Base-by-base conservation (phyloP, 1,140 invertebrate genomes). In the Pararge aegeria region DNA sequence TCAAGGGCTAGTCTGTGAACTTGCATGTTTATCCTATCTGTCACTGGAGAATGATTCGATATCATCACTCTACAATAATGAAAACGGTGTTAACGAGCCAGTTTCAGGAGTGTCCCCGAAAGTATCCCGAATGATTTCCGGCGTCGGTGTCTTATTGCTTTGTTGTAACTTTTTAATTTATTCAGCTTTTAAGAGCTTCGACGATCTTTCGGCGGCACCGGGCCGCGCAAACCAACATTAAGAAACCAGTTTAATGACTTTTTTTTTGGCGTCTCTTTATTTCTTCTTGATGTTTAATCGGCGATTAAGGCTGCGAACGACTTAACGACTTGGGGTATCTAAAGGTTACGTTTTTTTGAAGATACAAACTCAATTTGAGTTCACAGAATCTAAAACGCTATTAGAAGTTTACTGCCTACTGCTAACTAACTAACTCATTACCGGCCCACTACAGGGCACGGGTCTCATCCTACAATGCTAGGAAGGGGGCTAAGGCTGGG, bases 131-230 rank as follows among this genome's bases (percentile, higher is more conserved):
- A 40, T 40, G 37, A 40, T 40, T 40, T 40, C 37, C 37, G 37
- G 37, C 16, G 37, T 15, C 13, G 37, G 37, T 40, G 37, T 40
- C 38, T 5, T 2, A 42, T 42, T 5, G 13, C 38, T 42, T 42
- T 42, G 38, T 42, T 42, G 38, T 34, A 42, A 42, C 38, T 42
- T 42, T 42, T 42, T 42, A 42, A 42, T 42, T 42, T 42, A 42
- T 42, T 42, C 38, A 9, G 13, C 13, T 42, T 42, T 42, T 42
- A 42, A 42, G 38, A 42, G 38, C 16, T 42, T 42, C 13, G 13
- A 0, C 13, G 38, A 18, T 18, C 38, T 42, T 42, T 42, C 9
- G 38, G 4, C 13, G 38, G 38, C 16, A 42, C 24, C 7, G 24
- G 24, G 7, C 2, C 3, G 24, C 6, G 16, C 38, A 5, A 42